Percentiles rank a stretch among this genome's conserved stretches.
Conservation (phyloP, 2,113 vertebrate species). For the Chlorocebus sabaeus region DNA sequence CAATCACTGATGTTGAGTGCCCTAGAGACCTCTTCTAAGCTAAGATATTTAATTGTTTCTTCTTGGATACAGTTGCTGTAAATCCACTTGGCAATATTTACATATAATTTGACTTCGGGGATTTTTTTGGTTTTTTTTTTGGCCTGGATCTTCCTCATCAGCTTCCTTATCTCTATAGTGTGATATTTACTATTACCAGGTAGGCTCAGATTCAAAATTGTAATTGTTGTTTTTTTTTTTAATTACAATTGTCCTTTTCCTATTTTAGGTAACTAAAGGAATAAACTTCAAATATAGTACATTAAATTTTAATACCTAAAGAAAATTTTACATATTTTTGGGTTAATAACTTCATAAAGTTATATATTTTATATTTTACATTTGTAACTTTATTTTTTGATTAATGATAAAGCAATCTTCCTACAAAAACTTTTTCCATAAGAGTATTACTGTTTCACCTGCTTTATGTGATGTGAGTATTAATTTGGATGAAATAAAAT, state of each 20-base stretch:
- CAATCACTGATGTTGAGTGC: not conserved
- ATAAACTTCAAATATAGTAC: not conserved
- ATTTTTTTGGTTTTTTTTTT: not conserved
- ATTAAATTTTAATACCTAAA: constrained; percentile 40
- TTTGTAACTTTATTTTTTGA: not conserved
- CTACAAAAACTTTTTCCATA: not conserved
- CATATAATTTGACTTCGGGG: constrained; percentile 5
- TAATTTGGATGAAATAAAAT: constrained; percentile 22
- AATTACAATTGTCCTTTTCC: constrained; percentile 7
- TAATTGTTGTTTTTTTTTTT: constrained; percentile 3
- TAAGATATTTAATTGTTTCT: constrained; percentile 10
- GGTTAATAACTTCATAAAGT: not conserved
- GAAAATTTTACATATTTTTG: not conserved
- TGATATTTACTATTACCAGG: constrained; percentile 21
- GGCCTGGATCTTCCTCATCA: not conserved
- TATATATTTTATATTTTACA: not conserved
- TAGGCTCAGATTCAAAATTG: constrained; percentile 21
- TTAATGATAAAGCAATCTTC: constrained; percentile 28
- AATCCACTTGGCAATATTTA: constrained; percentile 18
- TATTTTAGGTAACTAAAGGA: constrained; percentile 6
- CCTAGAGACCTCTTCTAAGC: not conserved
- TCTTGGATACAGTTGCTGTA: constrained; percentile 28
- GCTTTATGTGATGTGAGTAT: not conserved
- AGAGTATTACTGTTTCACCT: not conserved
- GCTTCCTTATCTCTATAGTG: not conserved